Evolutionary conservation across 1,140 invertebrate species (phyloP).

Genomic region (Oedothorax gibbosus): DNA sequence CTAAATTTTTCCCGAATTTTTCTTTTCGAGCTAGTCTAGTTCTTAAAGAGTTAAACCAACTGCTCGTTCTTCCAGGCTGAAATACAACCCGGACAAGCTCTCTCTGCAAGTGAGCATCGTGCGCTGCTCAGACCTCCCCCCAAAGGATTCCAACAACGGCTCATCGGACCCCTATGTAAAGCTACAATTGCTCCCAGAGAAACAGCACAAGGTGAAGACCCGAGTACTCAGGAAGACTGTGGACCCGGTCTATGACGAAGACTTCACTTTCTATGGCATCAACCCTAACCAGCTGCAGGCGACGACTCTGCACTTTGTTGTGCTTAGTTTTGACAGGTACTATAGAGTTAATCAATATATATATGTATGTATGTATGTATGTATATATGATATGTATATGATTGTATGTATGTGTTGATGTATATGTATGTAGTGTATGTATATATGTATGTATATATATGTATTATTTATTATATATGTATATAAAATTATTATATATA

Average conservation of each 20-base stretch:
- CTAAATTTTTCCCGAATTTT: background rate
- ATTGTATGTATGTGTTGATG: too few species aligned
- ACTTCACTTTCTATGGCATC: constrained; percentile 96
- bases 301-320: constrained; percentile 92
- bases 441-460: too few species aligned
- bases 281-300: constrained; percentile 83
- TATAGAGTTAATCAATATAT: too few species aligned
- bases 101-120: constrained; percentile 92
- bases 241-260: constrained; percentile 95
- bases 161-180: constrained; percentile 94
- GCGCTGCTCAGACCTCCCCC: constrained; percentile 84
- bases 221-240: constrained; percentile 90
- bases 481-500: too few species aligned
- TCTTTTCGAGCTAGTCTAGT: too few species aligned
- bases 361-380: too few species aligned
- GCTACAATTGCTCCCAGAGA: constrained; percentile 91
- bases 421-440: too few species aligned
- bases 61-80: constrained; percentile 71
- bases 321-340: constrained; percentile 96
- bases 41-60: too few species aligned
- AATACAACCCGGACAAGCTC: constrained; percentile 88
- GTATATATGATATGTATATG: too few species aligned
- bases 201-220: constrained; percentile 96
- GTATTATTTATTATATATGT: too few species aligned
- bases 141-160: constrained; percentile 77